phyloP scores from a whole-genome alignment of 2,113 vertebrate species.

The Halcyon senegalensis region DNA sequence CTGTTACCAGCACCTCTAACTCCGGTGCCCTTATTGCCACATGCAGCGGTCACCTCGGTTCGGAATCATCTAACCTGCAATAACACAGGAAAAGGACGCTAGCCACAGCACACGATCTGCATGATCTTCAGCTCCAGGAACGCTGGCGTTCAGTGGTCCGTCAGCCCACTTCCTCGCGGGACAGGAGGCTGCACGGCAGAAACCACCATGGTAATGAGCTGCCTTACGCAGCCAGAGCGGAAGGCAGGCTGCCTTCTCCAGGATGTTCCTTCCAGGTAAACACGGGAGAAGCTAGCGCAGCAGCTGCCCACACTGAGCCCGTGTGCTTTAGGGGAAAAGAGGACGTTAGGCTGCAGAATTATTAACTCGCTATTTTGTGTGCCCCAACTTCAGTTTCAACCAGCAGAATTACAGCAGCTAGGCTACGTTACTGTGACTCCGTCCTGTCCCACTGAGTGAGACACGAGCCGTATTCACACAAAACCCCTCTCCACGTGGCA shows the following conservation, averaged over 20 bases:
- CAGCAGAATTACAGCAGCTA: background rate
- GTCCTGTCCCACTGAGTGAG: background rate
- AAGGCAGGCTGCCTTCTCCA: background rate
- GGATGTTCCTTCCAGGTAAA: background rate
- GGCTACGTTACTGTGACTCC: accelerated
- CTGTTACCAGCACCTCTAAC: background rate
- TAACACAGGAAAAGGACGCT: background rate
- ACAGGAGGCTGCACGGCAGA: background rate
- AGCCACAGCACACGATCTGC: accelerated
- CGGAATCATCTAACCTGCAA: background rate
- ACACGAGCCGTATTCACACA: background rate
- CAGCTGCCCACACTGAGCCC: background rate
- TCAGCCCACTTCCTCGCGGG: constrained; percentile 7
- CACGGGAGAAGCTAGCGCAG: background rate
- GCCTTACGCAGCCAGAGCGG: background rate
- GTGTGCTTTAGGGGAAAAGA: background rate
- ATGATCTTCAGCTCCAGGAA: background rate
- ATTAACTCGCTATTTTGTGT: background rate
- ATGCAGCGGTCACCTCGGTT: accelerated
- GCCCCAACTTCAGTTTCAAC: background rate
- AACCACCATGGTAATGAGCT: background rate
- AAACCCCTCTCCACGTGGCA: background rate
- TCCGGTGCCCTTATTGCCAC: background rate
- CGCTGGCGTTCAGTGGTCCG: background rate
- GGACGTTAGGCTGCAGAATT: accelerated